Percentiles rank a stretch among this genome's conserved stretches.
phyloP scores from a whole-genome alignment of 2,113 vertebrate genomes.

The Gobius niger region DNA sequence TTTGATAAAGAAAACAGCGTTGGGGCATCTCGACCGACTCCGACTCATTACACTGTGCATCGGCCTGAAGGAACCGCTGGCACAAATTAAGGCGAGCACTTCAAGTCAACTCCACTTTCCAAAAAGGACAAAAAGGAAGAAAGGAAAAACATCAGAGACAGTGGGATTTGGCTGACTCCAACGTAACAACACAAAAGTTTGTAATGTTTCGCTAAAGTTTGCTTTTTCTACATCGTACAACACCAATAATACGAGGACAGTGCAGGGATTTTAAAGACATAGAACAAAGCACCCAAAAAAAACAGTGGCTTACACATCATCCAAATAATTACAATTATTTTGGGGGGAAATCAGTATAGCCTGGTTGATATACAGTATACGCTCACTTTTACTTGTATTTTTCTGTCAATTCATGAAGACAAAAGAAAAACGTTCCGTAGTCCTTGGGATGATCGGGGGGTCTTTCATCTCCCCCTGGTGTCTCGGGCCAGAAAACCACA shows the following conservation, averaged over 20 bases:
- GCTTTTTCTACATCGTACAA: not conserved
- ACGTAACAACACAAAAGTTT: not conserved
- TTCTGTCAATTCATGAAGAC: too few species aligned
- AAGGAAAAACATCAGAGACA: slow-evolving; percentile 16
- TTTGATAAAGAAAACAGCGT: slow-evolving; percentile 54
- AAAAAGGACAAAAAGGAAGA: slow-evolving; percentile 10
- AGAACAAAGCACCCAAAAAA: too few species aligned
- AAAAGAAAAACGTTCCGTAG: too few species aligned
- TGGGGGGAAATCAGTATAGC: too few species aligned
- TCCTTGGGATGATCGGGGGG: too few species aligned
- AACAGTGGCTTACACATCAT: too few species aligned
- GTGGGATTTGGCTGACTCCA: slow-evolving; percentile 33
- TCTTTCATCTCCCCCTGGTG: too few species aligned
- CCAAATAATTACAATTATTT: too few species aligned
- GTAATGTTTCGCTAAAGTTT: not conserved
- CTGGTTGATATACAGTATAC: too few species aligned
- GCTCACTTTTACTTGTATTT: too few species aligned
- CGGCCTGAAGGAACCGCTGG: slow-evolving; percentile 41
- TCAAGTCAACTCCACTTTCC: slow-evolving; percentile 34
- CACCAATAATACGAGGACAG: not conserved
- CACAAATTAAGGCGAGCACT: slow-evolving; percentile 50
- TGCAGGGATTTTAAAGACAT: not conserved
- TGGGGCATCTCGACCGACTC: slow-evolving; percentile 23
- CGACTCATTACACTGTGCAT: slow-evolving; percentile 31
- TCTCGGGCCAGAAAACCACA: too few species aligned